Conservation (phyloP, 2,113 vertebrate species). For the Procavia capensis region DNA sequence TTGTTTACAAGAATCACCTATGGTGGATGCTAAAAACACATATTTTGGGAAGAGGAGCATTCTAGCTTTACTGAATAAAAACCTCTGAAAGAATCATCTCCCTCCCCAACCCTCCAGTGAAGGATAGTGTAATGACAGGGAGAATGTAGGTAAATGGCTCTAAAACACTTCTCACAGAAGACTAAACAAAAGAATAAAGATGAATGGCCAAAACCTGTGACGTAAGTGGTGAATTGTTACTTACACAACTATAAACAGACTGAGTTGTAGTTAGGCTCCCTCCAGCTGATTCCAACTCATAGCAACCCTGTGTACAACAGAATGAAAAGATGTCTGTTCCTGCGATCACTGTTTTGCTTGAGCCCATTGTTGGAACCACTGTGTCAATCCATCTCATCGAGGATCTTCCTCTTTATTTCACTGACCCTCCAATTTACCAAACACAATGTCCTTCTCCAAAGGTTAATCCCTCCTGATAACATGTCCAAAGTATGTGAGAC, state of each 20-base stretch:
- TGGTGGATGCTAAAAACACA: neutral
- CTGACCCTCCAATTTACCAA: too few relatives aligned
- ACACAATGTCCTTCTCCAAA: too few relatives aligned
- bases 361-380: too few relatives aligned
- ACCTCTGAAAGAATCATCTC: neutral
- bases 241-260: neutral
- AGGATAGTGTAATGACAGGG: neutral
- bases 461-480: too few relatives aligned
- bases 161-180: neutral
- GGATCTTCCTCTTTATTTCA: too few relatives aligned
- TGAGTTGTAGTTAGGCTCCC: too few relatives aligned
- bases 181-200: neutral
- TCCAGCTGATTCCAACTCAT: too few relatives aligned
- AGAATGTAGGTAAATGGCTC: neutral
- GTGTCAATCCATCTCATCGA: too few relatives aligned
- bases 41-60: neutral
- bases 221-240: neutral
- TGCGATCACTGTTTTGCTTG: too few relatives aligned
- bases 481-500: too few relatives aligned
- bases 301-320: too few relatives aligned
- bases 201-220: neutral
- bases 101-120: neutral
- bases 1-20: slow-evolving; percentile 11
- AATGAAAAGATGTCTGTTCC: too few relatives aligned
- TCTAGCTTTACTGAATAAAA: neutral